Evolutionary conservation across 2,888 invertebrate genomes (phyloP), one percentile per base, ranked within the genome.

Genomic region (Globia sparganii): DNA sequence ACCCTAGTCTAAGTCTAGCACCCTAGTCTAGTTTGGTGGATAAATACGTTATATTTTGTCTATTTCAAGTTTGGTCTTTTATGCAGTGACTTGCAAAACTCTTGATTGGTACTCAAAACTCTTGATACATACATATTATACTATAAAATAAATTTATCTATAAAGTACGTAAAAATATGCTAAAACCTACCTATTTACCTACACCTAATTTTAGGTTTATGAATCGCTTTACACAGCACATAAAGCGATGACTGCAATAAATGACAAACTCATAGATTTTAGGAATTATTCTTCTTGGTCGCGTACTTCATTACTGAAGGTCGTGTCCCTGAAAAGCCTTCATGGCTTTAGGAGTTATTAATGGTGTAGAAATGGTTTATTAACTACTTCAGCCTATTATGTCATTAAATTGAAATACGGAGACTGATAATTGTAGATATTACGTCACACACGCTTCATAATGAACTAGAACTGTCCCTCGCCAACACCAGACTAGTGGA

Each of bases 11-110:
- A n/a, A n/a, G n/a, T n/a, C n/a, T n/a, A n/a, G n/a, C n/a, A n/a
- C n/a, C n/a, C n/a, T n/a, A n/a, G n/a, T n/a, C n/a, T 46, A 40
- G 40, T 69, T 83, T 59, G 0, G 31, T 18, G 8, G 3, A 68
- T 53, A 53, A 64, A 65, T 49, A 25, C 34, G n/a, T 31, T 31
- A 66, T 77, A 73, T 66, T 77, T 66, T 21, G 25, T 21, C 15
- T 11, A 59, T 49, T 69, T 56, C 18, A 67, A 43, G 18, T 15
- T 61, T 49, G 4, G 31, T 21, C 8, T 31, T 31, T 34, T 31
- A 18, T 40, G 56, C 21, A 40, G 11, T 15, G n/a, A 15, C 0
- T 43, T 8, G 13, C 13, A 13, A 28, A 49, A 71, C 43, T 43
- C 37, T 62, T 9, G 11, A 18, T 25, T 13, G 37, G 37, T 37